Evolutionary conservation across 2,113 vertebrate genomes (phyloP), one percentile per base, ranked within the genome.

Genomic region (Leptosomus discolor): DNA sequence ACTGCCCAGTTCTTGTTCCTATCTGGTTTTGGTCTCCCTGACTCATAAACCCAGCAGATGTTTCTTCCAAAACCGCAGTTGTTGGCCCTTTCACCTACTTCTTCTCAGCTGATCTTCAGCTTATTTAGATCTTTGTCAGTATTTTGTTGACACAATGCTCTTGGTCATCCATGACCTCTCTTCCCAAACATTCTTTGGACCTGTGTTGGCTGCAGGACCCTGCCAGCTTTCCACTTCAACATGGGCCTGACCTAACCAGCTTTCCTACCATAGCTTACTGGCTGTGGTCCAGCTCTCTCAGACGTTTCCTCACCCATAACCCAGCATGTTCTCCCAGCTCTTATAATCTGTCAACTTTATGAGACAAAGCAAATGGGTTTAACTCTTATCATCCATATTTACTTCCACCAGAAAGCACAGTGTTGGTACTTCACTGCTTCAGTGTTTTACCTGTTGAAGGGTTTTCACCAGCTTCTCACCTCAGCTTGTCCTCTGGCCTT

Each of bases 1-100:
- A 65, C 74, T 88, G 53, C 45, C 58, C 45, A n/a, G 45, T 53
- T 85, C 87, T 91, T 63, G 41, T 85, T 95, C 74, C 56, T 93
- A 43, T 90, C 91, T 91, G 56, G 61, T 91, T 91, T 94, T 82
- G n/a, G 51, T 89, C 61, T 88, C 69, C 0, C 0, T 96, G 92
- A 94, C 81, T 90, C 93, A 96, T n/a, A 90, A 91, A 87, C 23
- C 17, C 77, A 94, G 82, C 43, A 82, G 85, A 94, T 51, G 64
- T 43, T 64, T 82, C 46, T 43, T 82, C 71, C 48, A 89, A 96
- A 91, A 76, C 85, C 13, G 0, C 93, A 94, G 90, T 50, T 4
- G 0, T 39, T 69, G 53, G 43, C 61, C 21, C 16, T 78, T 84
- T 94, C 51, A 71, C 91, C 58, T 67, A 12, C 45, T 74, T 82